phyloP scores from a whole-genome alignment of 2,113 vertebrate genomes.

The Myiozetetes cayanensis region DNA sequence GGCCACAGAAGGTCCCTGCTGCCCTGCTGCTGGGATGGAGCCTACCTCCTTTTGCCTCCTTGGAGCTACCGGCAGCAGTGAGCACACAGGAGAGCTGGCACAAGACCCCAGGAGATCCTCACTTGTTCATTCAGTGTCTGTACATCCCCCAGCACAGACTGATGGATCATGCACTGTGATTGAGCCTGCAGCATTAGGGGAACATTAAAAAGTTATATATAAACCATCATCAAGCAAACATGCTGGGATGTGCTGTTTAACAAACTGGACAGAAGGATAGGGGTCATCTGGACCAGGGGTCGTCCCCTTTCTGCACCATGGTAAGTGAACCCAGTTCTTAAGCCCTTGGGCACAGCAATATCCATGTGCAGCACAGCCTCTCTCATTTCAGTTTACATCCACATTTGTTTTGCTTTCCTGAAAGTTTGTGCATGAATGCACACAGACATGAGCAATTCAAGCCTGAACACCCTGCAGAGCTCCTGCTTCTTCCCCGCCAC shows the following conservation, averaged over 20 bases:
- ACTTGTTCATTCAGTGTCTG: fast-evolving
- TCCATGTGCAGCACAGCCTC: not conserved
- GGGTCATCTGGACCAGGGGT: not conserved
- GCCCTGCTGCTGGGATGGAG: not conserved
- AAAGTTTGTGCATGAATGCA: not conserved
- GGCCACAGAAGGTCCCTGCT: not conserved
- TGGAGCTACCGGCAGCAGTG: not conserved
- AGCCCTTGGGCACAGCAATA: not conserved
- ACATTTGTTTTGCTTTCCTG: not conserved
- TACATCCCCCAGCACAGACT: not conserved
- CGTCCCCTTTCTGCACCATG: not conserved
- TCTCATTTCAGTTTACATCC: not conserved
- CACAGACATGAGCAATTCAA: not conserved
- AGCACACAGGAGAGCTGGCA: not conserved
- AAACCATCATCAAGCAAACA: not conserved
- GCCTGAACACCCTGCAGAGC: not conserved
- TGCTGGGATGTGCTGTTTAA: not conserved
- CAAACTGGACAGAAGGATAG: not conserved
- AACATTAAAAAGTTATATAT: not conserved
- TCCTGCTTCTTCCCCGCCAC: fast-evolving
- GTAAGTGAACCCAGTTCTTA: not conserved
- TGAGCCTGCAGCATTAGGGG: not conserved
- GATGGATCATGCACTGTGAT: fast-evolving
- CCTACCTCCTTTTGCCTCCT: not conserved
- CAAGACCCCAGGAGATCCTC: not conserved